Percentiles rank a stretch among this genome's conserved stretches.
These are phyloP conservation scores for Thereva nobilitata DNA, from an alignment of 2,888 invertebrate genomes.

Conservation along the genomic window DNA sequence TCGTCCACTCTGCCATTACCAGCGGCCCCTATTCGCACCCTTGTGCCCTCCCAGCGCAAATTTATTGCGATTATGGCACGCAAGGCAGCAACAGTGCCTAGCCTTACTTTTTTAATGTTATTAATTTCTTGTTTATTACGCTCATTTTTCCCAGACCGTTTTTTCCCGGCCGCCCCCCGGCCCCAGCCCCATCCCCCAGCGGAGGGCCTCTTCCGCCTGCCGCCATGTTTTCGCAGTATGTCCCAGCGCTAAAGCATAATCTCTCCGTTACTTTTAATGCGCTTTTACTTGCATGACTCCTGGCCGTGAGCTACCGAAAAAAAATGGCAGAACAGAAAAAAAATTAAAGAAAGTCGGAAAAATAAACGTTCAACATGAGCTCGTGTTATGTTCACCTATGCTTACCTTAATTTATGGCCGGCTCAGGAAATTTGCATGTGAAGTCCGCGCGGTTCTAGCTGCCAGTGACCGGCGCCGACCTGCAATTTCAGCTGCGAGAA, in stretches of 20 bases:
- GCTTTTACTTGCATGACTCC: conserved; percentile 32
- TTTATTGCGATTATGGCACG: conserved; percentile 32
- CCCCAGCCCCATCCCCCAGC: too few species aligned
- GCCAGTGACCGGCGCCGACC: conserved; percentile 35
- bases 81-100: conserved; percentile 33
- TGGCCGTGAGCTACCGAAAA: conserved; percentile 19
- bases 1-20: background rate
- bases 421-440: conserved; percentile 35
- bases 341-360: conserved; percentile 6
- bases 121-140: conserved; percentile 36
- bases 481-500: conserved; percentile 33
- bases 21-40: conserved; percentile 25
- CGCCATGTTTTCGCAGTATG: background rate
- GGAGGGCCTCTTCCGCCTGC: conserved; percentile 2
- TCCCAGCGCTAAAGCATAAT: conserved; percentile 24
- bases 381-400: conserved; percentile 37
- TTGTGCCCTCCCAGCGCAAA: conserved; percentile 3
- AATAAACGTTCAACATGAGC: conserved; percentile 29
- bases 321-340: background rate
- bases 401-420: conserved; percentile 36
- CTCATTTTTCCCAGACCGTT: conserved; percentile 16
- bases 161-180: conserved; percentile 13
- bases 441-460: conserved; percentile 23
- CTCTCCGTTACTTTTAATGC: conserved; percentile 21
- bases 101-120: conserved; percentile 32